Evolutionary conservation across 2,113 vertebrate species (phyloP), one percentile per base, ranked within the genome.

Genomic region (Pseudolaguvia tuberculata): DNA sequence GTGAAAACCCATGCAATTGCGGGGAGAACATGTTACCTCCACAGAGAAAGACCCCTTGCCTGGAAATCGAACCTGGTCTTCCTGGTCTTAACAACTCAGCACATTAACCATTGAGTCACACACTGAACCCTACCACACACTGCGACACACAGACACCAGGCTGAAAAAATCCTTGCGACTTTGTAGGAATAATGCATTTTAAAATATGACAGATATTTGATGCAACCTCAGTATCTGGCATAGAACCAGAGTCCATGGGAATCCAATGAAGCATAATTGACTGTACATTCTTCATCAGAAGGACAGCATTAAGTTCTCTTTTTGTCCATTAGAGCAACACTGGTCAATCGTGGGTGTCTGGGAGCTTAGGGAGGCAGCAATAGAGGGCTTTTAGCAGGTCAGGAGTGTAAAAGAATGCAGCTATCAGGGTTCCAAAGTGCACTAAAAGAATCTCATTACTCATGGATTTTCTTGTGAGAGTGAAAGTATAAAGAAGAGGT

Each of bases 281-380:
- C 45, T 1, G 14, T 50, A 45, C 63, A 11, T 15, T 67, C 63
- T 50, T 23, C 23, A 47, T 66, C 45, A 50, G 63, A 65, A 23
- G 39, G 62, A 45, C 3, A 17, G n/a, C 39, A 65, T 67, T 27
- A 27, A 15, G 25, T n/a, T 67, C 45, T 50, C 45, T 9, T 13
- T 2, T 15, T 50, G 63, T 67, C 23, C 2, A 67, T 50, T 67
- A 50, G 45, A 67, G 63, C 13, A n/a, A 50, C 9, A 12, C 23
- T 27, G 20, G 63, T 17, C 47, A 20, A 50, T 50, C 45, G 45
- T 67, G 63, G 63, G 63, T 3, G 25, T 67, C 63, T 66, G 21
- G 10, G 42, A 29, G 47, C 63, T 27, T 3, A 3, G 45, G 45
- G 11, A 20, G 9, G 47, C 42, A 65, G 39, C 9, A 42, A 47